Percentiles rank a stretch among this genome's conserved stretches.
These are phyloP conservation scores for Micrasema longulum DNA, from an alignment of 1,140 invertebrate genomes.

Conservation along the genomic window DNA sequence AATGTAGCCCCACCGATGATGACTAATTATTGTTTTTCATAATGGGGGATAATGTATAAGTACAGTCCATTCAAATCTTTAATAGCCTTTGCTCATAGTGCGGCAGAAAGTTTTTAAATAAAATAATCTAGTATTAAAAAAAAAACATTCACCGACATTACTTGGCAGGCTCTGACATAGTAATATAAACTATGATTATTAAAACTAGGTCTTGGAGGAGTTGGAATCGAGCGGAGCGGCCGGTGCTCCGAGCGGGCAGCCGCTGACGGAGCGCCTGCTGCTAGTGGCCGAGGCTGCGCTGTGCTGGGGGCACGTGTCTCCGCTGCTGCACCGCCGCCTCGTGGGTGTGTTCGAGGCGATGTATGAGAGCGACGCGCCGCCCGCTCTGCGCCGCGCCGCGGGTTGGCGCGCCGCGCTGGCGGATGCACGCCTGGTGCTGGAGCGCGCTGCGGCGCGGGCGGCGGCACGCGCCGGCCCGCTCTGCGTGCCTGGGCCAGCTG, in stretches of 20 bases:
- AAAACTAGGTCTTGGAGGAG: slow-evolving; percentile 70
- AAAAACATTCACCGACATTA: no score
- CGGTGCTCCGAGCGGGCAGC: slow-evolving; percentile 22
- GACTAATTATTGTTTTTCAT: no score
- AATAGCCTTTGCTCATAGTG: no score
- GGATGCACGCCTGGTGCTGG: slow-evolving; percentile 81
- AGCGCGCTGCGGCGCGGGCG: slow-evolving; percentile 88
- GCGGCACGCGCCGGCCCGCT: slow-evolving; percentile 80
- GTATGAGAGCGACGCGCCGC: slow-evolving; percentile 75
- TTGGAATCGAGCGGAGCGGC: slow-evolving; percentile 56
- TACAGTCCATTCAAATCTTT: no score
- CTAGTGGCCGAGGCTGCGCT: slow-evolving; percentile 80
- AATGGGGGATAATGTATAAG: no score
- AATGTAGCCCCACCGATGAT: no score
- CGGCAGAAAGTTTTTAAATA: no score
- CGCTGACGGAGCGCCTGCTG: slow-evolving; percentile 75
- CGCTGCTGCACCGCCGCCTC: slow-evolving; percentile 75
- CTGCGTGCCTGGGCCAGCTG: slow-evolving; percentile 76
- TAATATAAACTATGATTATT: no score
- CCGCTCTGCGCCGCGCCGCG: slow-evolving; percentile 71
- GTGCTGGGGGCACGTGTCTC: slow-evolving; percentile 79
- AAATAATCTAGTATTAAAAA: no score
- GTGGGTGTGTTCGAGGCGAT: slow-evolving; percentile 79
- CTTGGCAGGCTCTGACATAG: no score
- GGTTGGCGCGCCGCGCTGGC: slow-evolving; percentile 83